Percentiles rank a stretch among this genome's conserved stretches.
Conservation (phyloP, 1,140 invertebrate species). For the Cecropterus lyciades region DNA sequence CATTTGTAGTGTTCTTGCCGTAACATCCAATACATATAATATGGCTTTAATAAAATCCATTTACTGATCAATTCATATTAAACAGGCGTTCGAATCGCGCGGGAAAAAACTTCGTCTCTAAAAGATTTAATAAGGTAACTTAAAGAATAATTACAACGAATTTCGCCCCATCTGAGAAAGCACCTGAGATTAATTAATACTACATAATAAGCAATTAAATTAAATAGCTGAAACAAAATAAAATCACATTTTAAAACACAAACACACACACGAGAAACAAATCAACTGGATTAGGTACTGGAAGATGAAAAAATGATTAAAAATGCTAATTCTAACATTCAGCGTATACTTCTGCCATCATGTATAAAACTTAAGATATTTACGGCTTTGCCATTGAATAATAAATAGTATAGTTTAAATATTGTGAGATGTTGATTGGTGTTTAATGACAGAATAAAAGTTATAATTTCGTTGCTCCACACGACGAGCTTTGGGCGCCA, state of each 20-base stretch:
- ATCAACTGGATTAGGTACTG: slow-evolving; percentile 33
- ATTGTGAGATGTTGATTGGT: not conserved
- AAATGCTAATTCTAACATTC: slow-evolving; percentile 30
- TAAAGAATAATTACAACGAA: not conserved
- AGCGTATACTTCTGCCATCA: slow-evolving; percentile 31
- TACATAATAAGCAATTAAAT: slow-evolving; percentile 31
- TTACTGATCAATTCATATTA: no score
- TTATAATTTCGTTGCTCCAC: no score
- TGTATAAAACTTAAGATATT: slow-evolving; percentile 31
- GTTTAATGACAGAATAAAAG: not conserved
- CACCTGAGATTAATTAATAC: slow-evolving; percentile 22
- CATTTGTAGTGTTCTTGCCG: no score
- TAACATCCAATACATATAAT: no score
- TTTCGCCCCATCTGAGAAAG: slow-evolving; percentile 5
- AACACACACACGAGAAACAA: slow-evolving; percentile 35
- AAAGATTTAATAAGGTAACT: not conserved
- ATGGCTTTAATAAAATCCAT: no score
- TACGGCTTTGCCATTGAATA: slow-evolving; percentile 30
- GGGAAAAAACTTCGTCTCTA: not conserved
- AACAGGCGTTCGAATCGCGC: not conserved
- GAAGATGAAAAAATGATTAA: slow-evolving; percentile 28
- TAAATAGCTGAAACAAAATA: slow-evolving; percentile 34
- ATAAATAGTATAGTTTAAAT: slow-evolving; percentile 19
- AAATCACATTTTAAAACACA: slow-evolving; percentile 30
- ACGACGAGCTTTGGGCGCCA: no score